Evolutionary conservation across 2,113 vertebrate species (phyloP).

Genomic region (Trematocara unimaculatum): DNA sequence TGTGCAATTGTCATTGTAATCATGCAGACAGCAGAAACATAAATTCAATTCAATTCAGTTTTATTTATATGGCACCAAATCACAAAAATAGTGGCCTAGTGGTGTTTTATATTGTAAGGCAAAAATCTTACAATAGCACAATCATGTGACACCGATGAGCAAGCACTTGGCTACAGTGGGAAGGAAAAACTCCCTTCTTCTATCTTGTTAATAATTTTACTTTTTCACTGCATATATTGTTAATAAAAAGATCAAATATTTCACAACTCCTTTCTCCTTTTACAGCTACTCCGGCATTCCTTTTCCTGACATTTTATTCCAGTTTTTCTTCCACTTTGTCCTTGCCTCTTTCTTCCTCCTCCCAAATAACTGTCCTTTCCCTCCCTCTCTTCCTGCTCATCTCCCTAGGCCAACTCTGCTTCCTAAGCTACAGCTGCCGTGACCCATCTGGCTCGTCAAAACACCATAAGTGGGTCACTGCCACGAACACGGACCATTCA

Average conservation of each 20-base stretch:
- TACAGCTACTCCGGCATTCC: not conserved
- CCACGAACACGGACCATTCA: constrained; percentile 45
- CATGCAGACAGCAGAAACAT: not conserved
- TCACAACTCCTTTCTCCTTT: not conserved
- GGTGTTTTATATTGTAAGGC: not conserved
- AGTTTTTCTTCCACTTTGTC: not conserved
- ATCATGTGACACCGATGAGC: not conserved
- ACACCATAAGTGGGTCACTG: constrained; percentile 73
- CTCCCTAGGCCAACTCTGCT: constrained; percentile 23
- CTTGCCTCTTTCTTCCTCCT: not conserved
- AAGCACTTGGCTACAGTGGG: not conserved
- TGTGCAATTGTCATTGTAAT: constrained; percentile 14
- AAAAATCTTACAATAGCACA: not conserved
- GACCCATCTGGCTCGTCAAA: constrained; percentile 66
- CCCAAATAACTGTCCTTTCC: not conserved
- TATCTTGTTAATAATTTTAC: not conserved
- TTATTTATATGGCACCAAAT: not conserved
- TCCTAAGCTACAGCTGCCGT: constrained; percentile 56
- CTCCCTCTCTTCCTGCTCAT: constrained; percentile 7
- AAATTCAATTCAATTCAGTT: not conserved
- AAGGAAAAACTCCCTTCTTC: not conserved
- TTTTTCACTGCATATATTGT: not conserved
- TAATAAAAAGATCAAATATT: not conserved
- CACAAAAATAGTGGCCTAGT: not conserved
- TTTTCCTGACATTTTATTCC: not conserved